Base-by-base conservation (phyloP, 2,113 vertebrate species). In the Oriolus oriolus region DNA sequence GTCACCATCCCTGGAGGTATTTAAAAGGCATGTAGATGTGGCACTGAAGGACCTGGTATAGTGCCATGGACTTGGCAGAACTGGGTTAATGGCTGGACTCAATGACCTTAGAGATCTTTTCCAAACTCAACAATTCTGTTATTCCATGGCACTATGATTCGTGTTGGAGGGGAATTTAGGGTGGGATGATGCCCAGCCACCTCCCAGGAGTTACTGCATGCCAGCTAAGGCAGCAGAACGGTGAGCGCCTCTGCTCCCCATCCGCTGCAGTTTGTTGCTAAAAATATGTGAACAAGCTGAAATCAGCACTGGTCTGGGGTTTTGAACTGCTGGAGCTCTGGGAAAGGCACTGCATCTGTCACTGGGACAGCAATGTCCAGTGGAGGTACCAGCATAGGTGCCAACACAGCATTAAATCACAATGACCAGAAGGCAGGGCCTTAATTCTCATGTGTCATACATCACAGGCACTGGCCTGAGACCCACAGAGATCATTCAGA, bases 391-490 rank as follows among this genome's bases (percentile, higher is more conserved):
- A 28, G 22, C 28, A 28, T 1, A 13, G 23, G 16, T 35, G 30
- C 14, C 21, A 65, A 26, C 20, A 33, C 61, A 22, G 7, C 47
- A 45, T 50, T 84, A 57, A 57, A 70, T 74, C 37, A 23, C 24
- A 81, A 28, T 8, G 1, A 2, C 22, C 19, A 26, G 16, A 52
- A 76, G 73, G 41, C 14, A 93, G 33, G 73, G 31, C 41, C 6
- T 7, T 22, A 61, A 44, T 81, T 60, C 31, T 49, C 26, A 20
- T 5, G 7, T 49, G 5, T 47, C 47, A 11, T 6, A 31, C 20
- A 28, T 10, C 26, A 57, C 3, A n/a, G 44, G 7, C 0, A 1
- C 28, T 64, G 33, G 19, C 5, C 49, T 4, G 2, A 65, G 24
- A 54, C 23, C 16, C 76, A 30, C 26, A 37, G 39, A 54, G 28